Percentiles rank a stretch among this genome's conserved stretches.
phyloP scores from a whole-genome alignment of 1,140 invertebrate species.

The Callitettix versicolor region DNA sequence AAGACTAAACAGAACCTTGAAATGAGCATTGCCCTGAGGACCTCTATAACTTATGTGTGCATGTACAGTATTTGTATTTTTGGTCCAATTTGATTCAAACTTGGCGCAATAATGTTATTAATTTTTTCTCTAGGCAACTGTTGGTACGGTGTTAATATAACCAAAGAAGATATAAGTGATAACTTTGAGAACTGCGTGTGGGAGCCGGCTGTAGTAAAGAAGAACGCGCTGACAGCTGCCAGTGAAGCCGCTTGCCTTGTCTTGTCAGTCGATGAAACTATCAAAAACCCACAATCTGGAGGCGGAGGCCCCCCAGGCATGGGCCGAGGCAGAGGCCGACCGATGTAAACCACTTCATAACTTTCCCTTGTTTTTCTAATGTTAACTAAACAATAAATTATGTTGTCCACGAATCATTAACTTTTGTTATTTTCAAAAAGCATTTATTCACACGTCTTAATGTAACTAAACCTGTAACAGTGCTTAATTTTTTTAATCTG shows the following conservation, averaged over 20 bases:
- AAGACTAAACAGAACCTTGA: too few species aligned
- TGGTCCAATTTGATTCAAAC: too few species aligned
- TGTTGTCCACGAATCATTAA: neutral
- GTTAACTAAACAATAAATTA: neutral
- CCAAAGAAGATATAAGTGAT: conserved; percentile 85
- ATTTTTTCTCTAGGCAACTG: conserved; percentile 46
- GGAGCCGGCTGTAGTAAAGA: conserved; percentile 95
- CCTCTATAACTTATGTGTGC: too few species aligned
- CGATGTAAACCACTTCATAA: neutral
- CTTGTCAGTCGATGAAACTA: conserved; percentile 95
- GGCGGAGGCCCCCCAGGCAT: conserved; percentile 25
- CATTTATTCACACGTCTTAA: too few species aligned
- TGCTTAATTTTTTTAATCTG: too few species aligned
- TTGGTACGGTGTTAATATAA: conserved; percentile 95
- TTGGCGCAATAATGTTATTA: too few species aligned
- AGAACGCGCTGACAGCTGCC: conserved; percentile 92
- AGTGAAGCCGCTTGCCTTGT: conserved; percentile 92
- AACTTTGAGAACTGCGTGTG: conserved; percentile 92
- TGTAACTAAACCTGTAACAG: too few species aligned
- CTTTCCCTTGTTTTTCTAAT: neutral
- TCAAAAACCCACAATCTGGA: conserved; percentile 76
- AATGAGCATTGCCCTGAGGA: too few species aligned
- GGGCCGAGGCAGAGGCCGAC: conserved; percentile 10
- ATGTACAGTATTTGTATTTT: too few species aligned
- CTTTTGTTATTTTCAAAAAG: neutral